phyloP scores from a whole-genome alignment of 2,113 vertebrate genomes.

The Lepidothrix coronata region DNA sequence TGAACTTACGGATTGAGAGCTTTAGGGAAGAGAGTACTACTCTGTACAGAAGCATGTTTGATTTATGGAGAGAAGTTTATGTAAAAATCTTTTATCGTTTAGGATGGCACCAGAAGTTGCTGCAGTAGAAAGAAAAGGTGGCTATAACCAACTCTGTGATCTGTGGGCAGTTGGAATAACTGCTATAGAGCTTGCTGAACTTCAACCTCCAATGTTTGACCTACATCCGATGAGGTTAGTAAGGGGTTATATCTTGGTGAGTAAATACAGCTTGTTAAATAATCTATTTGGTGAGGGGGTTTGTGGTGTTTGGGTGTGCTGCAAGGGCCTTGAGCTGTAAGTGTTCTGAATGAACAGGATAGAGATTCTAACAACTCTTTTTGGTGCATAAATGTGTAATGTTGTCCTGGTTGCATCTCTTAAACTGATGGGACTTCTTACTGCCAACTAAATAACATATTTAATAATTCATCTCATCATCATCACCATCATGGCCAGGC shows the following conservation, averaged over 20 bases:
- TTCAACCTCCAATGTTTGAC: slow-evolving; percentile 98
- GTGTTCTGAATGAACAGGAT: background rate
- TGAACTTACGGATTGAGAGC: background rate
- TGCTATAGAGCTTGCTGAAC: slow-evolving; percentile 95
- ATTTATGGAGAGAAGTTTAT: background rate
- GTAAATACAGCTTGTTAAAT: background rate
- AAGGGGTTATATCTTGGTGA: background rate
- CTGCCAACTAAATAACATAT: background rate
- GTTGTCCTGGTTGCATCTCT: background rate
- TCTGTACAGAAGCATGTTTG: background rate
- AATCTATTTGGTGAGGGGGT: background rate
- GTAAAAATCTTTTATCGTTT: background rate
- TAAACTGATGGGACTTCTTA: background rate
- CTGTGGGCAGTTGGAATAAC: slow-evolving; percentile 99
- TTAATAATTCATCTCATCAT: background rate
- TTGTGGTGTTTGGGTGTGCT: background rate
- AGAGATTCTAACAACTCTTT: background rate
- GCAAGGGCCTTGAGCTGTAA: background rate
- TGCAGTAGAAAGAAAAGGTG: slow-evolving; percentile 97
- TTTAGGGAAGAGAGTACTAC: background rate
- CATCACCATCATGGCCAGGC: no score
- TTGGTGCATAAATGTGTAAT: background rate
- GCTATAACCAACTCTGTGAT: slow-evolving; percentile 97
- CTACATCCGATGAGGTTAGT: slow-evolving; percentile 96
- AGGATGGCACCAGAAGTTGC: slow-evolving; percentile 99